Base-by-base conservation (phyloP, 2,797 vertebrate genomes). In the Rhynchonycteris naso region DNA sequence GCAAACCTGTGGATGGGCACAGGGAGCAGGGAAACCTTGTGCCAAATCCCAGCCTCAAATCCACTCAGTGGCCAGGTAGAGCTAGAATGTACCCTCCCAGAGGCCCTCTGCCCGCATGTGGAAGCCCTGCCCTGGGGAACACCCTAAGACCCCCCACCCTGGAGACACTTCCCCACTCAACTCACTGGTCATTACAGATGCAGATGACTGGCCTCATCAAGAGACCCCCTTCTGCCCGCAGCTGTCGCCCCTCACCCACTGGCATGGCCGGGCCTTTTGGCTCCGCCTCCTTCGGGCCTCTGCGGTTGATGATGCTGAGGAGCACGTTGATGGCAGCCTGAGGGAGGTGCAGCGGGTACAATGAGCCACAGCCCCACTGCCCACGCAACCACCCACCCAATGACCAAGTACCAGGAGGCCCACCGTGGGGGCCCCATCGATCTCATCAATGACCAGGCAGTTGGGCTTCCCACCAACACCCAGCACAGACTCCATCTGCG, bases 131-230 rank as follows among this genome's bases (percentile, higher is more conserved):
- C 80, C 80, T 16, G 61, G 16, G 63, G n/a, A 54, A 19, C 61
- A 58, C 21, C 56, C 16, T 33, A 13, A 11, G 56, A 9, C 50
- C 21, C 21, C 56, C 52, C 13, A 43, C 43, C 21, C 15, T 0
- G 5, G 26, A 10, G 13, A n/a, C 21, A 38, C 58, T 16, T 1
- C 38, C 26, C 24, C 5, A 0, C 9, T 2, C 4, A 24, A 81
- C 99, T 99, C 98, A 99, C 99, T 99, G 99, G 98, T 99, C 99
- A 0, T 99, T 99, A 97, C 99, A 99, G 98, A 99, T 99, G 96
- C 99, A 99, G 98, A 99, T 99, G 96, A 99, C 98, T 15, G 99
- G 99, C 30, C 99, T 98, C 3, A 99, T 98, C 74, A 99, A 97
- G 22, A 99, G 91, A 0, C 98, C 97, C 0, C 98, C 98, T 47